Evolutionary conservation across 2,888 invertebrate genomes (phyloP).

Genomic region (Timandra comae): DNA sequence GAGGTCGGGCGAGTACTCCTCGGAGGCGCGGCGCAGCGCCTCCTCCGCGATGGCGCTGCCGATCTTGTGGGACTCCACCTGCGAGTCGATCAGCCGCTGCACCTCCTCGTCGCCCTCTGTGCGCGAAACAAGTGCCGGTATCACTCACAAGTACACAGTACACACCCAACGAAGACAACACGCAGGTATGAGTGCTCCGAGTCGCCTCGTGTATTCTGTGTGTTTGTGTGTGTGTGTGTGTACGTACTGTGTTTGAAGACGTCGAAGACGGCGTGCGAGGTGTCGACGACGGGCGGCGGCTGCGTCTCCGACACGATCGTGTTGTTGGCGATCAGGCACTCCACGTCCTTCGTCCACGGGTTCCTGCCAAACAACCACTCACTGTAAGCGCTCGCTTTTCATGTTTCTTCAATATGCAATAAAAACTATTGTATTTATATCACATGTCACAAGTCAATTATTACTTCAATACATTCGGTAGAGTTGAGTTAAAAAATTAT

Average conservation of each 20-base stretch:
- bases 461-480: too few species aligned
- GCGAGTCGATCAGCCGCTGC: conserved; percentile 83
- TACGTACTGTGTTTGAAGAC: conserved; percentile 47
- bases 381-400: too few species aligned
- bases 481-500: too few species aligned
- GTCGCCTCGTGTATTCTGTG: too few species aligned
- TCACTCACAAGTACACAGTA: background rate
- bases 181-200: too few species aligned
- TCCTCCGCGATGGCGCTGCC: conserved; percentile 90
- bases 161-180: too few species aligned
- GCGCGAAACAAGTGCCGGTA: conserved; percentile 17
- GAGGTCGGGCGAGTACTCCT: conserved; percentile 43
- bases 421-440: too few species aligned
- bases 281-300: conserved; percentile 14
- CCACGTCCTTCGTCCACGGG: conserved; percentile 97
- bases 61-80: conserved; percentile 89
- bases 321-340: conserved; percentile 92
- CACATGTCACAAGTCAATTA: too few species aligned
- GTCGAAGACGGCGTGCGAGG: conserved; percentile 25
- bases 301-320: conserved; percentile 73
- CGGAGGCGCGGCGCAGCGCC: conserved; percentile 64
- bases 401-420: too few species aligned
- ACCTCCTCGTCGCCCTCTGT: conserved; percentile 79
- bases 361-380: conserved; percentile 63
- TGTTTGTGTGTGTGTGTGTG: too few species aligned